Evolutionary conservation across 2,113 vertebrate species (phyloP), one percentile per base, ranked within the genome.

Genomic region (Dipodomys spectabilis): DNA sequence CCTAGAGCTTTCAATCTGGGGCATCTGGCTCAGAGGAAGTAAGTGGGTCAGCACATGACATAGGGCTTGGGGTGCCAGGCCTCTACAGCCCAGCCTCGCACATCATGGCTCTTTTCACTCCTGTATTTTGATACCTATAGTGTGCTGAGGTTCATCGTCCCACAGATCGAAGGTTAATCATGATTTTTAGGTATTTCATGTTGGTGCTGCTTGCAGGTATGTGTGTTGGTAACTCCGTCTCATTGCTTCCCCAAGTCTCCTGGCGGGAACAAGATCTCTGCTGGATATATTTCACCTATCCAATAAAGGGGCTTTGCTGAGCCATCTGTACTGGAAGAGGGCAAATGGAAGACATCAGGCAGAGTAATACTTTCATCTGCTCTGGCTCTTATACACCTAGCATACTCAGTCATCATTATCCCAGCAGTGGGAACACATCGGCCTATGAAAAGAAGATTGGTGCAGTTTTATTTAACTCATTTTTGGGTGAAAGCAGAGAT

Each of bases 1-100:
- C 73, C 88, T 39, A 3, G 81, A 93, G 84, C 86, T 90, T 95
- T 90, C 85, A 93, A 86, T 80, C 67, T 93, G 82, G 88, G 78
- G 71, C 67, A 32, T 57, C 32, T 68, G 77, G 86, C 57, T 88
- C 64, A 75, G 11, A 32, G 16, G 60, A 83, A 68, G 27, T 67
- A 88, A 88, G 65, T 88, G 79, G 75, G 71, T 92, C 69, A 88
- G 82, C 72, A 60, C 45, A 15, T 13, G 57, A 95, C 81, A 71
- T 0, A 94, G 91, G 84, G 80, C 8, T n/a, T 74, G 35, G 62
- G 72, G 60, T 67, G 67, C 72, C 74, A 84, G 91, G 60, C 3
- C 57, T 79, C 85, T 28, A 39, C 39, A 69, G 10, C 44, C 64
- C 68, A 71, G 71, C 3, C 79, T 80, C 71, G 67, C 6, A 45